phyloP scores from a whole-genome alignment of 2,797 vertebrate genomes.

The Phrynocephalus guinanensis region DNA sequence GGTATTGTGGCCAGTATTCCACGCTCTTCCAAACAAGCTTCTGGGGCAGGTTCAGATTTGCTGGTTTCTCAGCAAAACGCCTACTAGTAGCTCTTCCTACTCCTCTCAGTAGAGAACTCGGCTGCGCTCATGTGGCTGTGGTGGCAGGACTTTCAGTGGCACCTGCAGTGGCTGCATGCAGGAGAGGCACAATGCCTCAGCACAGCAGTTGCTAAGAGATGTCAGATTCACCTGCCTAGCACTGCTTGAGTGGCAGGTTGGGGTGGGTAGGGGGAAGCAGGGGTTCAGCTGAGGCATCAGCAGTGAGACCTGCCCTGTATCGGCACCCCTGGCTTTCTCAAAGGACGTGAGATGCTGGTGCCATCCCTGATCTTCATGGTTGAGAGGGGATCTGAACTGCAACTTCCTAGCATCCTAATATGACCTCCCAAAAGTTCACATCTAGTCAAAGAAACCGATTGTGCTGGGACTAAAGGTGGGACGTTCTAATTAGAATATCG shows the following conservation, averaged over 20 bases:
- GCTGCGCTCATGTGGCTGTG: no score
- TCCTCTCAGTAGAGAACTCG: no score
- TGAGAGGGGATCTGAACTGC: neutral
- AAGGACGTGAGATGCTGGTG: neutral
- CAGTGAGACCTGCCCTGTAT: neutral
- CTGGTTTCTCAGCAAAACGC: no score
- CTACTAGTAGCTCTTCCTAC: no score
- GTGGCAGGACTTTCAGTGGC: neutral
- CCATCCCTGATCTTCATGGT: neutral
- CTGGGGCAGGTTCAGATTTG: neutral
- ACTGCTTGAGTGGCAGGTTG: neutral
- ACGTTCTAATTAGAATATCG: neutral
- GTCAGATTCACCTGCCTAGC: neutral
- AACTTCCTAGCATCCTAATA: neutral
- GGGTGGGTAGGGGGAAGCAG: no score
- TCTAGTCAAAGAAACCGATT: no score
- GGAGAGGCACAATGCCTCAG: neutral
- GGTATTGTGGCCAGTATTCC: neutral
- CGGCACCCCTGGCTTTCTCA: neutral
- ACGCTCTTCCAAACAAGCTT: neutral
- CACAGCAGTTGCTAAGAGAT: neutral
- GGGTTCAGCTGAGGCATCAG: neutral
- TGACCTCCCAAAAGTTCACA: neutral
- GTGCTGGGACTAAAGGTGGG: neutral
- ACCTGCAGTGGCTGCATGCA: neutral